Base-by-base conservation (phyloP, 1,140 invertebrate genomes). In the Bombus consobrinus region DNA sequence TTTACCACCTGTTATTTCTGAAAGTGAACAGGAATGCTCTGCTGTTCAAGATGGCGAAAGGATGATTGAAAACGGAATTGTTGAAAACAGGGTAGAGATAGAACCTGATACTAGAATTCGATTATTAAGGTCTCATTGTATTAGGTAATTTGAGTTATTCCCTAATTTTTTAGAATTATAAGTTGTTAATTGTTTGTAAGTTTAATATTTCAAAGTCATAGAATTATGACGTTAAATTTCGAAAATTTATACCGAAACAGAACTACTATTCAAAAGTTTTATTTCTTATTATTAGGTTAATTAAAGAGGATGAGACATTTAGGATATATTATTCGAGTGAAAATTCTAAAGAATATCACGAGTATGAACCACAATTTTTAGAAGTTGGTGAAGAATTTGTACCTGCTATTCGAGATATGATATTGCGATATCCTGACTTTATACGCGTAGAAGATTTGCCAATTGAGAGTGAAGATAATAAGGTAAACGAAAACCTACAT, bases 311-410 rank as follows among this genome's bases (percentile, higher is more conserved):
- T 10, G 74, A 37, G 22, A 90, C 87, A 4, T 95, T 97, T 64
- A 96, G 96, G 59, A 90, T 99, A 68, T 99, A 98, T 94, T 98
- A 98, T 94, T 97, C 96, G 82, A 95, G 96, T 75, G 98, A 98
- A 92, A 99, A 99, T 95, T 97, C 97, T 0, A 96, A 97, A 87
- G 96, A 97, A 86, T 98, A 98, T 93, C 98, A 98, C 93, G 98
- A 97, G 57, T 96, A 96, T 93, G 98, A 98, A 72, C 94, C 96
- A 41, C 97, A 98, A 86, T 98, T 95, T 94, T 94, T 99, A 85
- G 97, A 98, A 92, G 96, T 99, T 73, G 95, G 96, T 53, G 93
- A 96, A 43, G 95, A 96, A 8, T 94, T 97, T 86, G 96, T 97
- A 1, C 96, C 96, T 18, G 97, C 96, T 22, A 95, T 99, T 32